Percentiles rank a stretch among this genome's conserved stretches.
These are phyloP conservation scores for Dipodomys spectabilis DNA, from an alignment of 2,113 vertebrate species.

Conservation along the genomic window DNA sequence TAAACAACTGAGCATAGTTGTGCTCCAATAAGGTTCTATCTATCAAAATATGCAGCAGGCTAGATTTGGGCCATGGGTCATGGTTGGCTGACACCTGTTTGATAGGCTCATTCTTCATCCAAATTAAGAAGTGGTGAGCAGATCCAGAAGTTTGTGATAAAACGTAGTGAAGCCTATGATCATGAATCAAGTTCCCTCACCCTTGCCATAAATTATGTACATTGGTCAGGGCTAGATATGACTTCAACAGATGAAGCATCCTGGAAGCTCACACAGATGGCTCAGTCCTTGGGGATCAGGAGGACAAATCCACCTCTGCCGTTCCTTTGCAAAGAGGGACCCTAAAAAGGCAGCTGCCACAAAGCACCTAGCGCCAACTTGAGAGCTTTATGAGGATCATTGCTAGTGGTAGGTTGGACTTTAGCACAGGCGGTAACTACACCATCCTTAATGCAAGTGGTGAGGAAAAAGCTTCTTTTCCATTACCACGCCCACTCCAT, in stretches of 20 bases:
- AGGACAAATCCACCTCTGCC: not conserved
- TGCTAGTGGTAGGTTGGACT: not conserved
- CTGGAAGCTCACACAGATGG: not conserved
- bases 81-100: not conserved
- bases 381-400: not conserved
- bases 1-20: not conserved
- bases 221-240: not conserved
- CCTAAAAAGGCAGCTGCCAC: not conserved
- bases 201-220: not conserved
- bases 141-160: not conserved
- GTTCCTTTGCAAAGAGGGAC: not conserved
- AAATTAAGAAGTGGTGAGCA: not conserved
- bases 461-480: not conserved
- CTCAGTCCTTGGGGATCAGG: not conserved
- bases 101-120: not conserved
- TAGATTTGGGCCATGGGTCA: not conserved
- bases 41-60: not conserved
- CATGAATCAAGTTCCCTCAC: not conserved
- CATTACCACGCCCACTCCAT: not conserved
- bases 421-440: not conserved
- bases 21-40: not conserved
- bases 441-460: not conserved
- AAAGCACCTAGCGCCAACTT: not conserved
- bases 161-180: not conserved
- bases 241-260: not conserved